phyloP scores from a whole-genome alignment of 2,113 vertebrate species.

The Dromas ardeola region DNA sequence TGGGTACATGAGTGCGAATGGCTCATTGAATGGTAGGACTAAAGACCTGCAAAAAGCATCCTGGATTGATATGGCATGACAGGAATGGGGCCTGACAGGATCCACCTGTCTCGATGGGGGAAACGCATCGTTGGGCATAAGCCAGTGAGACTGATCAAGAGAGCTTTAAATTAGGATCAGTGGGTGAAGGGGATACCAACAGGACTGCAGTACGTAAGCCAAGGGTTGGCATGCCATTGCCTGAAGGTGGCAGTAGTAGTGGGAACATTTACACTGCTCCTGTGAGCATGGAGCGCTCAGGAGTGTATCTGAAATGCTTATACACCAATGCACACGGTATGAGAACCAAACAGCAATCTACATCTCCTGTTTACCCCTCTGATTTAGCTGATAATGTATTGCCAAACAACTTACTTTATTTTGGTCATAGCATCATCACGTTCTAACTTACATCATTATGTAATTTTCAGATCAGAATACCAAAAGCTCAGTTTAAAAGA shows the following conservation, averaged over 20 bases:
- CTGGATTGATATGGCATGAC: not conserved
- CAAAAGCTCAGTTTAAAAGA: not conserved
- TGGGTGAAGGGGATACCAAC: not conserved
- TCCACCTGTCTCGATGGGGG: not conserved
- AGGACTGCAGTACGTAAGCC: not conserved
- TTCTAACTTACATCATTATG: not conserved
- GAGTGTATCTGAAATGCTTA: not conserved
- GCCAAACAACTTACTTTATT: not conserved
- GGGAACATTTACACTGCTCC: not conserved
- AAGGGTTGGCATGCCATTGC: not conserved
- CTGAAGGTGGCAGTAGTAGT: not conserved
- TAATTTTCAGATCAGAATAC: slow-evolving; percentile 22
- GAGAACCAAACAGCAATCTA: not conserved
- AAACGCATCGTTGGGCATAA: not conserved
- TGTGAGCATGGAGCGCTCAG: not conserved
- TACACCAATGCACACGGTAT: accelerated
- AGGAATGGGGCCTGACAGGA: not conserved
- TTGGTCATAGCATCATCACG: not conserved
- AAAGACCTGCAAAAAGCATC: slow-evolving; percentile 17
- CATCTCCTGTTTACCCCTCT: not conserved
- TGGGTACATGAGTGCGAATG: not conserved
- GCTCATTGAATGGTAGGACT: slow-evolving; percentile 26
- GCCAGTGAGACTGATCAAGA: not conserved
- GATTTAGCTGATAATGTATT: not conserved
- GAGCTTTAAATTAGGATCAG: not conserved